Evolutionary conservation across 2,888 invertebrate species (phyloP).

Genomic region (Dryobotodes eremita): DNA sequence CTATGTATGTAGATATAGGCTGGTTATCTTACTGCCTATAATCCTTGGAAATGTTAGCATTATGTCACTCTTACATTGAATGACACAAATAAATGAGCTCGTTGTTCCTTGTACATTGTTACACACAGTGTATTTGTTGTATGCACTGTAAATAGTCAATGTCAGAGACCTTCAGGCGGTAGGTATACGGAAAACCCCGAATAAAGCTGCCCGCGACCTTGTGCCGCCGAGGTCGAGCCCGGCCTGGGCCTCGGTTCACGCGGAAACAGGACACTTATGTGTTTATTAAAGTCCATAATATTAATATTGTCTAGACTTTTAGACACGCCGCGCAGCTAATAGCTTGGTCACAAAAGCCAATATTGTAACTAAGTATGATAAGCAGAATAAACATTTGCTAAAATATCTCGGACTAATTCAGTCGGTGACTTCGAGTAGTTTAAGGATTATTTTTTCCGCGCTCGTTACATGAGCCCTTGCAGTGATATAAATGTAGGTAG

Average conservation of each 20-base stretch:
- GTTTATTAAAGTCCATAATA: constrained; percentile 49
- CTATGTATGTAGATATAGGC: constrained; percentile 14
- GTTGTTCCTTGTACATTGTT: constrained; percentile 70
- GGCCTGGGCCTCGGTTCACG: constrained; percentile 70
- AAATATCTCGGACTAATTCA: constrained; percentile 18
- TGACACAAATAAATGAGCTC: constrained; percentile 66
- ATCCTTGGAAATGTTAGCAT: constrained; percentile 67
- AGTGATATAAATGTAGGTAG: constrained; percentile 65
- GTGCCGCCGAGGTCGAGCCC: constrained; percentile 78
- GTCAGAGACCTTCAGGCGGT: constrained; percentile 83
- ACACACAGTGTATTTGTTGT: constrained; percentile 69
- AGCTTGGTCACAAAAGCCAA: constrained; percentile 14
- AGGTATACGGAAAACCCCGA: constrained; percentile 84
- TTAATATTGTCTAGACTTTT: constrained; percentile 63
- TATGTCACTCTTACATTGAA: constrained; percentile 65
- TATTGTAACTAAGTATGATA: constrained; percentile 35
- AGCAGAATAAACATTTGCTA: constrained; percentile 4
- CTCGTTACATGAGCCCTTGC: constrained; percentile 73
- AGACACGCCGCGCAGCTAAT: constrained; percentile 44
- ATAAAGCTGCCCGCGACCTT: constrained; percentile 80
- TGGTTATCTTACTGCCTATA: constrained; percentile 61
- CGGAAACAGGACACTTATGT: constrained; percentile 78
- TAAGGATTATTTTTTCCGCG: constrained; percentile 73
- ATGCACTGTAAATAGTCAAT: constrained; percentile 78
- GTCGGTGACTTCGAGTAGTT: neutral